Conservation (phyloP, 2,888 invertebrate genomes). For the Sphinx pinastri region DNA sequence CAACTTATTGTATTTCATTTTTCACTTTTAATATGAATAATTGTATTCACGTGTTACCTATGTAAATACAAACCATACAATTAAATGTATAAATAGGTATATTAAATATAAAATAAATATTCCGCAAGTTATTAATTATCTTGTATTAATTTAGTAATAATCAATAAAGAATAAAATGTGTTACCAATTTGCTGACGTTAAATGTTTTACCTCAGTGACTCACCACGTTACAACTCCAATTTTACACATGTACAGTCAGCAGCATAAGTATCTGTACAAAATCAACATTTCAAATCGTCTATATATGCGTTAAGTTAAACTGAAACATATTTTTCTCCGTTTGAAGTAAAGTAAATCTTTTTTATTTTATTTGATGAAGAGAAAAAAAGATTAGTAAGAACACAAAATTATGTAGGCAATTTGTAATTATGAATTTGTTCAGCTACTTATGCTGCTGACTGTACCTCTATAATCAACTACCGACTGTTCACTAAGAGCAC, state of each 20-base stretch:
- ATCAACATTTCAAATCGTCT: too few relatives aligned
- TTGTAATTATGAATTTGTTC: too few relatives aligned
- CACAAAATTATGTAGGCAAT: too few relatives aligned
- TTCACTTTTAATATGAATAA: too few relatives aligned
- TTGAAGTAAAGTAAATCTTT: too few relatives aligned
- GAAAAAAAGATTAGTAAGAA: too few relatives aligned
- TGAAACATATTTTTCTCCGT: too few relatives aligned
- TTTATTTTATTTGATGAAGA: too few relatives aligned
- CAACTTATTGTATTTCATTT: not conserved
- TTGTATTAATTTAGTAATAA: not conserved
- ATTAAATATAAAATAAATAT: not conserved
- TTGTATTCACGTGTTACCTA: too few relatives aligned
- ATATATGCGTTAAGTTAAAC: too few relatives aligned
- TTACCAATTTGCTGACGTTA: not conserved
- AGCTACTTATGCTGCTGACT: too few relatives aligned
- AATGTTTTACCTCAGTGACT: constrained; percentile 7
- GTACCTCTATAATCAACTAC: not conserved
- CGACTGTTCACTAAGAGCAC: constrained; percentile 21
- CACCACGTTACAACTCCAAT: not conserved
- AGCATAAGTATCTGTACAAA: too few relatives aligned
- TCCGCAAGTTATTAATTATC: not conserved
- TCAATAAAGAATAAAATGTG: not conserved
- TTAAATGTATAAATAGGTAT: not conserved
- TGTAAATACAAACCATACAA: not conserved
- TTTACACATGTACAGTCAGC: constrained; percentile 22